Conservation (phyloP, 2,113 vertebrate genomes). For the Aleadryas rufinucha region DNA sequence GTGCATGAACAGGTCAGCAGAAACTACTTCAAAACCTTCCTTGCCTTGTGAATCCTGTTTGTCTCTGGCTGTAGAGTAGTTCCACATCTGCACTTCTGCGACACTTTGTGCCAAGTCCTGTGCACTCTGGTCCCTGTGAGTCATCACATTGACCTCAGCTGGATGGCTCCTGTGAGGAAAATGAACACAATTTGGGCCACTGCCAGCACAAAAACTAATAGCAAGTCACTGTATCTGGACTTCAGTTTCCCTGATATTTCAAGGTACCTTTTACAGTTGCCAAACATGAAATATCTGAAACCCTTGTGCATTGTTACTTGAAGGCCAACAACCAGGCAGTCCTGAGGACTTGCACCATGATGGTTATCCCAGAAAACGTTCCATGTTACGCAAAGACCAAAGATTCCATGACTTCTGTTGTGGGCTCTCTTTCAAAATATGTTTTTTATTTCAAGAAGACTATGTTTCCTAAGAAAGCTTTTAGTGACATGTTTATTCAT, state of each 20-base stretch:
- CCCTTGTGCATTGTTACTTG: neutral
- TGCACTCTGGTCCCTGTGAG: constrained; percentile 3
- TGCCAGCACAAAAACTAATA: constrained; percentile 2
- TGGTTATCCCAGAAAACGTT: constrained; percentile 36
- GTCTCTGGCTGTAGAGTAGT: neutral
- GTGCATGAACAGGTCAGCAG: neutral
- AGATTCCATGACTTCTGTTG: constrained; percentile 64
- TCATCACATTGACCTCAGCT: neutral
- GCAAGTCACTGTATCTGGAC: neutral
- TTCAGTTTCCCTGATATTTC: constrained; percentile 25
- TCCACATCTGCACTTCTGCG: constrained; percentile 59
- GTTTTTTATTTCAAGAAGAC: constrained; percentile 38
- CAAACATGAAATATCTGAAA: neutral
- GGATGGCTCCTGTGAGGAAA: constrained; percentile 29
- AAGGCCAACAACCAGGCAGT: constrained; percentile 7
- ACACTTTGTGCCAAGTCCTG: constrained; percentile 6
- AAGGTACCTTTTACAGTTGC: constrained; percentile 46
- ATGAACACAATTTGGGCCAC: neutral
- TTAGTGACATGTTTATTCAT: constrained; percentile 21
- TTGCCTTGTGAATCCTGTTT: neutral
- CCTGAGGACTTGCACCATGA: neutral
- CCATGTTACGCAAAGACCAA: constrained; percentile 51
- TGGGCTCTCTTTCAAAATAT: constrained; percentile 56
- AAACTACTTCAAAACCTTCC: neutral
- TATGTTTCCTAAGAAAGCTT: constrained; percentile 52